Conservation (phyloP, 2,113 vertebrate genomes). For the Pituophis catenifer region DNA sequence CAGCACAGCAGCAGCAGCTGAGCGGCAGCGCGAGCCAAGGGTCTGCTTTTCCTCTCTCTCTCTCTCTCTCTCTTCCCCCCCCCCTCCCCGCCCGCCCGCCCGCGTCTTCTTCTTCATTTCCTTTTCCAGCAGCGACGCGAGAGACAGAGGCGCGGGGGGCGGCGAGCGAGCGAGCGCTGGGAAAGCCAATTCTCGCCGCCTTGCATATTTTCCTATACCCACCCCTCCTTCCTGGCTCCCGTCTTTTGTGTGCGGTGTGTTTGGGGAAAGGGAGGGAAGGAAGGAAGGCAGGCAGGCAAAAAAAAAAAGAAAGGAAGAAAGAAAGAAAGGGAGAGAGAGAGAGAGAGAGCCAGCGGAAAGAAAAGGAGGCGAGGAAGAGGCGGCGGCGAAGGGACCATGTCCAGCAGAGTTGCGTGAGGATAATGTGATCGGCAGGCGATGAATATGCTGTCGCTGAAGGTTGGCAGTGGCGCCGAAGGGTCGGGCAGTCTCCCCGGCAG, state of each 20-base stretch:
- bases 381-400: constrained; percentile 61
- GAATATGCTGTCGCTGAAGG: constrained; percentile 78
- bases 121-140: constrained; percentile 52
- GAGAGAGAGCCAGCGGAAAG: constrained; percentile 25
- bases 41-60: constrained; percentile 66
- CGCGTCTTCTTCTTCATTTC: not conserved
- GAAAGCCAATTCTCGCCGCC: constrained; percentile 63
- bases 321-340: not conserved
- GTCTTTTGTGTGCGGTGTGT: constrained; percentile 47
- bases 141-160: constrained; percentile 49
- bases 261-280: constrained; percentile 28
- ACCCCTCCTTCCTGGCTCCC: not conserved
- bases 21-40: constrained; percentile 52
- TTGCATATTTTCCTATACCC: constrained; percentile 25
- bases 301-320: constrained; percentile 48
- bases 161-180: constrained; percentile 45
- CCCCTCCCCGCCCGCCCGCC: too few relatives aligned
- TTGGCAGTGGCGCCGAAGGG: constrained; percentile 71
- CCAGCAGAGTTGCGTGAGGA: constrained; percentile 69
- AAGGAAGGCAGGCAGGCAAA: not conserved
- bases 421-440: constrained; percentile 74
- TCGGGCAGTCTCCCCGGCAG: constrained; percentile 72
- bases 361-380: constrained; percentile 50
- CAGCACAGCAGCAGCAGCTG: constrained; percentile 25
- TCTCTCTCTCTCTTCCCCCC: constrained; percentile 63